phyloP scores from a whole-genome alignment of 2,113 vertebrate species.

The Steatornis caripensis region DNA sequence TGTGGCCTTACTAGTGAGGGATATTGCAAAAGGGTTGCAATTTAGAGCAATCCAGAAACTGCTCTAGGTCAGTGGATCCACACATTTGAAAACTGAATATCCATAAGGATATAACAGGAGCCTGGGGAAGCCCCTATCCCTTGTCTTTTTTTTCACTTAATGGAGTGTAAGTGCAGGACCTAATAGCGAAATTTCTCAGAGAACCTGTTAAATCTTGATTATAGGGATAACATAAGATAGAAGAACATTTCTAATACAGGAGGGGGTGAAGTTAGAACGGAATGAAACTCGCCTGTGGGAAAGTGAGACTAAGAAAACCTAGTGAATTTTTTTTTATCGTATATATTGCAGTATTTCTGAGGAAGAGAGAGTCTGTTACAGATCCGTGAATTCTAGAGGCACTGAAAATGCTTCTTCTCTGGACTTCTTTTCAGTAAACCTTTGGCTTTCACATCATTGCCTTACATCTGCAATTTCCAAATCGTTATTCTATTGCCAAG shows the following conservation, averaged over 20 bases:
- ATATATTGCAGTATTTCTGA: neutral
- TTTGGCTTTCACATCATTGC: slow-evolving; percentile 62
- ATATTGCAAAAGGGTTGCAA: fast-evolving
- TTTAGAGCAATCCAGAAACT: neutral
- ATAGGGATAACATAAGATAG: neutral
- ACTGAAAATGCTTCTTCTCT: slow-evolving; percentile 54
- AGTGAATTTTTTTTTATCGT: neutral
- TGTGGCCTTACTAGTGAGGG: neutral
- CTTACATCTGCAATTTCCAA: slow-evolving; percentile 71
- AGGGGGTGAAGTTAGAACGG: neutral
- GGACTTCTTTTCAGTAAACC: slow-evolving; percentile 57
- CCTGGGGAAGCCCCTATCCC: neutral
- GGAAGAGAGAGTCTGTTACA: neutral
- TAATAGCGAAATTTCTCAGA: neutral
- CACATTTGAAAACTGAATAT: neutral
- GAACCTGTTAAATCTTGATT: neutral
- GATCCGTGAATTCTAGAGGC: neutral
- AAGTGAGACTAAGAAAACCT: neutral
- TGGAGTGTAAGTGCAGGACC: neutral
- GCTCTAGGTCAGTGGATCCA: neutral
- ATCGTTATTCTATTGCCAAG: slow-evolving; percentile 64
- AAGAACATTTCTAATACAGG: neutral
- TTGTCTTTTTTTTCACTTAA: neutral
- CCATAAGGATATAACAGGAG: neutral
- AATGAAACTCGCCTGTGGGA: neutral